Percentiles rank a stretch among this genome's conserved stretches.
Evolutionary conservation across 1,140 invertebrate genomes (phyloP).

Genomic region (Drosophila leontia): DNA sequence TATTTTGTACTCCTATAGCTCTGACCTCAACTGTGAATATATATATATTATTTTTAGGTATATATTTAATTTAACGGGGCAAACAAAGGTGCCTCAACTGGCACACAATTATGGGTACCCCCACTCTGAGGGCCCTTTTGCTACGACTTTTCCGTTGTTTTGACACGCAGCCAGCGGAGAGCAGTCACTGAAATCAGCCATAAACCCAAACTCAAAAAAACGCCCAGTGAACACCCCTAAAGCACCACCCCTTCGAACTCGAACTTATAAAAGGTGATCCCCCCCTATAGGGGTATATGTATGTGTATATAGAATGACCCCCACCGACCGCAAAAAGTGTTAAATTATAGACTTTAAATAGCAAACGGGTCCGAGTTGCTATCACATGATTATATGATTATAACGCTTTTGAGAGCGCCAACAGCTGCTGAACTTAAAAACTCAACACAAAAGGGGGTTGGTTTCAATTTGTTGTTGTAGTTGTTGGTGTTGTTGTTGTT

Average conservation of each 20-base stretch:
- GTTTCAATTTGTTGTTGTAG: not conserved
- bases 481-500: not conserved
- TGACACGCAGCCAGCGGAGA: constrained; percentile 77
- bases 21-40: constrained; percentile 14
- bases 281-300: not conserved
- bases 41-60: constrained; percentile 30
- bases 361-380: constrained; percentile 1
- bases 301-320: not conserved
- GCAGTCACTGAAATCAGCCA: constrained; percentile 29
- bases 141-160: constrained; percentile 75
- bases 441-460: constrained; percentile 5
- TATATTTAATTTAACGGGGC: constrained; percentile 3
- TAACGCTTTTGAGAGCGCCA: constrained; percentile 51
- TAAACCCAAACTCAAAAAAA: constrained; percentile 19
- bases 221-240: constrained; percentile 24
- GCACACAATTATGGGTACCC: constrained; percentile 26
- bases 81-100: constrained; percentile 29
- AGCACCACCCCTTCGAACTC: constrained; percentile 18
- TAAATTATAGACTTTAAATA: constrained; percentile 76
- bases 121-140: constrained; percentile 17
- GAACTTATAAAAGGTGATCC: constrained; percentile 17
- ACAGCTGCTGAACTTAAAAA: constrained; percentile 34
- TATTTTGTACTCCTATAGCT: not conserved
- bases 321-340: constrained; percentile 71
- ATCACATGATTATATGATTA: constrained; percentile 56